Base-by-base conservation (phyloP, 2,113 vertebrate genomes). In the Parus major region DNA sequence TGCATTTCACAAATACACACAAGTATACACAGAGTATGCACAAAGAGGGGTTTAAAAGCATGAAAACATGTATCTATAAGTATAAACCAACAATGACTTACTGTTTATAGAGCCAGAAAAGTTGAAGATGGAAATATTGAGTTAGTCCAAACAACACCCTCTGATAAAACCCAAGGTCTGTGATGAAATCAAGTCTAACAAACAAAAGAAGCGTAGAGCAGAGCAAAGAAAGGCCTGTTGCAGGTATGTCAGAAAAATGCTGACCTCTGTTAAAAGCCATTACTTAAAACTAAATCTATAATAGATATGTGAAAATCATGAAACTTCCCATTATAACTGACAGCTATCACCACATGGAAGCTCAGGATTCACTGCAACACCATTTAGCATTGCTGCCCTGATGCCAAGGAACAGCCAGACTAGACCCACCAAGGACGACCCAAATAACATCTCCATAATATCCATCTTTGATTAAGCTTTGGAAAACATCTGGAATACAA, bases 81-180 rank as follows among this genome's bases (percentile, higher is more conserved):
- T 61, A 79, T 52, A 90, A 88, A 75, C 13, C 64, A 88, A 77
- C 55, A 69, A 78, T 88, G 55, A 52, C 35, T 76, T 57, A 57
- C 39, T 66, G 10, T 82, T 93, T 94, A 93, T 29, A 94, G 57
- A 91, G 65, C n/a, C 83, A 92, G 72, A 84, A 86, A 86, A 92
- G 53, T 50, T 88, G 69, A 88, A 86, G 88, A 91, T 89, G 61
- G 81, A 92, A 95, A 91, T 84, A 95, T 0, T 72, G 83, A 94
- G 77, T 68, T 89, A 89, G 91, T 79, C 84, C 89, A 97, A 96
- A 95, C 88, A 97, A 46, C 77, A 88, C 16, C 33, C 44, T 53
- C 80, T 91, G 92, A 97, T 97, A 95, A 96, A 93, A 68, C 36
- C 86, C 94, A 97, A 96, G 95, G 94, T 88, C 95, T 91, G 77